A percentile compares a stretch with the other conserved stretches of the same genome.
Evolutionary conservation across 92 coral and sea anemone genomes (phyloP).

Genomic region (Siderastrea siderea): DNA sequence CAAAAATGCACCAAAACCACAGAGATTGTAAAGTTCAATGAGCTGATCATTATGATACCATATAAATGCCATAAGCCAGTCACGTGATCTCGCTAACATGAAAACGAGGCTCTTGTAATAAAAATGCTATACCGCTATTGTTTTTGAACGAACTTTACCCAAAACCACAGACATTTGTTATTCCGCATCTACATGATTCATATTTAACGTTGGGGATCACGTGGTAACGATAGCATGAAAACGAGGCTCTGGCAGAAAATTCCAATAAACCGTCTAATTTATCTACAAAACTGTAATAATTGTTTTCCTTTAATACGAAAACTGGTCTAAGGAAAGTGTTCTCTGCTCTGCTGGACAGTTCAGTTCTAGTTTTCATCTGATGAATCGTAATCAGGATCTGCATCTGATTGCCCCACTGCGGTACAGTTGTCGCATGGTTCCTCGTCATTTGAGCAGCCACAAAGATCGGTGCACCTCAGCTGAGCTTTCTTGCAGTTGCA

Average conservation of each 20-base stretch:
- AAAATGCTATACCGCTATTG: not conserved
- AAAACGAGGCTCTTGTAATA: constrained; percentile 45
- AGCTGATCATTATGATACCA: no score
- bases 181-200: not conserved
- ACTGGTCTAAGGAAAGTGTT: not conserved
- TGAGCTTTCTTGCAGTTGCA: constrained; percentile 56
- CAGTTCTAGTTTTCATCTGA: not conserved
- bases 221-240: constrained; percentile 41
- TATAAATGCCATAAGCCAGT: not conserved
- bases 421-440: constrained; percentile 20
- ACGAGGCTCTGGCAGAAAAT: constrained; percentile 8
- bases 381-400: constrained; percentile 4
- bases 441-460: constrained; percentile 36
- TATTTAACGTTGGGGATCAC: not conserved
- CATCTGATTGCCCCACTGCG: not conserved
- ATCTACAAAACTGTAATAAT: no score
- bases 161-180: not conserved
- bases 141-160: not conserved
- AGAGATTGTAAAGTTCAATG: no score
- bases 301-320: no score
- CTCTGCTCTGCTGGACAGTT: not conserved
- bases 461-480: constrained; percentile 61
- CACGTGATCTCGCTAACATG: constrained; percentile 30
- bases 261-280: not conserved
- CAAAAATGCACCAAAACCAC: no score